phyloP scores from a whole-genome alignment of 2,113 vertebrate species.

The Tetrao urogallus region DNA sequence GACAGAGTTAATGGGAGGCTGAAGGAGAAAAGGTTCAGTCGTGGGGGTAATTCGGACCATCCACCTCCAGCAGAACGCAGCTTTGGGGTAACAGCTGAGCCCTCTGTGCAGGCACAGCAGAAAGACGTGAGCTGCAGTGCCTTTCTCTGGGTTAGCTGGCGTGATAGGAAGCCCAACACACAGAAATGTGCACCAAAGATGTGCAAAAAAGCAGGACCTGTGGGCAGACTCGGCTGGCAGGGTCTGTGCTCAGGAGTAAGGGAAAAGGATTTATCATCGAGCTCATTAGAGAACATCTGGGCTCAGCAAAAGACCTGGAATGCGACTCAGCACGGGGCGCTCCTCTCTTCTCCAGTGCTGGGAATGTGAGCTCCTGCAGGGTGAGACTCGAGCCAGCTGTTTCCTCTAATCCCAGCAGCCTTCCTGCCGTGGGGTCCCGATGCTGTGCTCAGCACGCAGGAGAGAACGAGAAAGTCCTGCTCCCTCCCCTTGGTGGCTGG shows the following conservation, averaged over 20 bases:
- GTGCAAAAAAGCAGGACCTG: not conserved
- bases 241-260: slow-evolving; percentile 1
- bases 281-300: slow-evolving; percentile 79
- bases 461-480: not conserved
- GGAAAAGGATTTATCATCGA: slow-evolving; percentile 43
- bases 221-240: slow-evolving; percentile 38
- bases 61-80: not conserved
- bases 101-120: not conserved
- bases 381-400: slow-evolving; percentile 71
- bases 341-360: slow-evolving; percentile 44
- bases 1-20: not conserved
- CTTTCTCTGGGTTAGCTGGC: not conserved
- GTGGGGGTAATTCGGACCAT: accelerated
- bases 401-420: slow-evolving; percentile 76
- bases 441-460: not conserved
- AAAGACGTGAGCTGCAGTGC: accelerated
- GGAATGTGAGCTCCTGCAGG: slow-evolving; percentile 73
- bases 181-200: too few species aligned
- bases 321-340: slow-evolving; percentile 69
- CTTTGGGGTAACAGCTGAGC: not conserved
- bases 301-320: slow-evolving; percentile 75
- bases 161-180: not conserved
- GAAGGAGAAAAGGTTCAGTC: not conserved
- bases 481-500: not conserved
- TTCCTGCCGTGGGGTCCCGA: slow-evolving; percentile 51